These are phyloP conservation scores for Cotesia vestalis DNA, from an alignment of 1,140 invertebrate genomes.

Conservation along the genomic window DNA sequence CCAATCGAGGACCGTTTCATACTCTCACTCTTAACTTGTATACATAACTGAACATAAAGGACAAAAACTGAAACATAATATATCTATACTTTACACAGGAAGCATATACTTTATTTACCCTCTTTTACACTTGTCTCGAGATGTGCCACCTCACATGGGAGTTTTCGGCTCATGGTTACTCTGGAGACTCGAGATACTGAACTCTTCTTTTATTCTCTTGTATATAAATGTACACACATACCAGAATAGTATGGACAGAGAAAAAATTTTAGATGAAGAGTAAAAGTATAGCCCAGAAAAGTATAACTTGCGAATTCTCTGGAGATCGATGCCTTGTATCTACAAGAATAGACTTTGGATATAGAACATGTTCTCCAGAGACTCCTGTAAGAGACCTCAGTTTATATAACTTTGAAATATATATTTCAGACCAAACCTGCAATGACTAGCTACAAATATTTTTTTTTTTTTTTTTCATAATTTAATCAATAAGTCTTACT, in stretches of 20 bases:
- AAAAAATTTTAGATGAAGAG: constrained; percentile 16
- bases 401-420: constrained; percentile 1
- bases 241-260: constrained; percentile 5
- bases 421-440: not conserved
- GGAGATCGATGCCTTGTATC: constrained; percentile 11
- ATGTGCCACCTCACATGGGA: constrained; percentile 4
- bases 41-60: not conserved
- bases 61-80: no score
- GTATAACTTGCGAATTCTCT: constrained; percentile 9
- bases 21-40: not conserved
- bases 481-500: no score
- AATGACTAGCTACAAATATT: not conserved
- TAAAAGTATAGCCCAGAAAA: no score
- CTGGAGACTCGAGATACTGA: not conserved
- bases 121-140: not conserved
- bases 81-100: no score
- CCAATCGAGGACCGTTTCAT: not conserved
- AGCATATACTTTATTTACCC: not conserved
- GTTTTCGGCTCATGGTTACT: constrained; percentile 4
- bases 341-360: constrained; percentile 12
- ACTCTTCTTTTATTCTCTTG: not conserved
- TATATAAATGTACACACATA: constrained; percentile 1
- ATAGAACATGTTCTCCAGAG: constrained; percentile 8
- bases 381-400: not conserved
- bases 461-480: no score